Evolutionary conservation across 1,140 invertebrate species (phyloP), one percentile per base, ranked within the genome.

Genomic region (Megalopta genalis): DNA sequence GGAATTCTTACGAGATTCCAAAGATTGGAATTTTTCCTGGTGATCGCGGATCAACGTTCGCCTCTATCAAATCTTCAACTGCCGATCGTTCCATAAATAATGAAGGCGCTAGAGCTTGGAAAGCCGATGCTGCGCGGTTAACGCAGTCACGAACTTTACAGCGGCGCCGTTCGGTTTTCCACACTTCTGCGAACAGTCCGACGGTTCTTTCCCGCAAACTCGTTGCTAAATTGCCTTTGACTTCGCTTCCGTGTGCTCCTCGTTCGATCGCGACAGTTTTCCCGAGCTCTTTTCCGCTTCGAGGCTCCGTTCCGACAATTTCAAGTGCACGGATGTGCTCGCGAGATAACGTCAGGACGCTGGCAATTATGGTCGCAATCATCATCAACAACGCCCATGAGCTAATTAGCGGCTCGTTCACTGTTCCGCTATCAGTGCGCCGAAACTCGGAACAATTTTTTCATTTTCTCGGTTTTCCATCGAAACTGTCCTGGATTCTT

Each of bases 11-110:
- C 62, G 25, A 62, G 69, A 70, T 77, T 52, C 27, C 21, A 63
- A 70, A 62, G 67, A 77, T 77, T 70, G 21, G 27, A 62, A 52
- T 62, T 77, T 70, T 39, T 62, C 42, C 14, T 25, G 27, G 16
- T 16, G 54, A 49, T 32, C 16, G 14, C 52, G 27, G 57, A 23
- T 18, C 23, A 71, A 75, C 74, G 46, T 52, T 42, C 70, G 21
- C 54, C 66, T 83, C 83, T 80, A 83, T 52, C 83, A 80, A 84
- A 75, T 80, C 83, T 80, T 66, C 76, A 84, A 84, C 76, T 80
- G 54, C 59, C 70, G 69, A 63, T 57, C 12, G 23, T 69, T 60
- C 16, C 70, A 83, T 84, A 84, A 84, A 84, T 84, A 84, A 84
- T 84, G 81, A 46, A 62, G 70, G n/a, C 82, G 60, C 52, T n/a